Conservation (phyloP, 1,140 invertebrate genomes). For the Bactericera cockerelli region DNA sequence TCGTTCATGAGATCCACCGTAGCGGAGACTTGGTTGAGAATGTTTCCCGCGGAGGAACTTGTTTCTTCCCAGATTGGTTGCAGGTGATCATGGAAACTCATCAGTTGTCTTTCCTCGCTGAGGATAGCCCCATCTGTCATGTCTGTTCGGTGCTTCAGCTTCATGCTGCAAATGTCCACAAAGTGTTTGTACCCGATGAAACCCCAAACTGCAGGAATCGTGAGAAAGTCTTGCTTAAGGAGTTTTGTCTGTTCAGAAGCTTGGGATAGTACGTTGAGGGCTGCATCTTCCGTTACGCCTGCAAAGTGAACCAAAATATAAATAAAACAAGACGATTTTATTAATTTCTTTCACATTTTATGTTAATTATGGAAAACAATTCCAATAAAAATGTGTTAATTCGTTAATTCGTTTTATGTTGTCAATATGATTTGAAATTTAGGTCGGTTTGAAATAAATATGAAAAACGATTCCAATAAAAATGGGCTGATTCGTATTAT, state of each 20-base stretch:
- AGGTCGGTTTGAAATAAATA: too few relatives aligned
- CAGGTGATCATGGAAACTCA: neutral
- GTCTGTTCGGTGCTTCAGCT: neutral
- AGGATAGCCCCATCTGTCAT: too few relatives aligned
- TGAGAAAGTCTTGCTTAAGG: neutral
- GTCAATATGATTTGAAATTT: too few relatives aligned
- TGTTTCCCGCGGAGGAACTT: neutral
- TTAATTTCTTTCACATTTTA: too few relatives aligned
- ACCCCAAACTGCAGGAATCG: neutral
- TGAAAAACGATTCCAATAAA: too few relatives aligned
- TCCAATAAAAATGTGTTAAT: too few relatives aligned
- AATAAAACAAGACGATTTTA: too few relatives aligned
- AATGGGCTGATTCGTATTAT: too few relatives aligned
- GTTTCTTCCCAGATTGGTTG: neutral
- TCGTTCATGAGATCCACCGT: neutral
- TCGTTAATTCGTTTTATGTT: too few relatives aligned
- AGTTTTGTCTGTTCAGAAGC: neutral
- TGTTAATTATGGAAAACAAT: too few relatives aligned
- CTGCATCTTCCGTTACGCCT: neutral
- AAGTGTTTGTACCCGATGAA: neutral
- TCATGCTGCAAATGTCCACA: neutral
- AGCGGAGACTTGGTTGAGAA: neutral
- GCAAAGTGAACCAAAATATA: too few relatives aligned
- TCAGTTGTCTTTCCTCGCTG: neutral
- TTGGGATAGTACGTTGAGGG: neutral